phyloP scores from a whole-genome alignment of 2,113 vertebrate genomes.

The Nycticorax nycticorax region DNA sequence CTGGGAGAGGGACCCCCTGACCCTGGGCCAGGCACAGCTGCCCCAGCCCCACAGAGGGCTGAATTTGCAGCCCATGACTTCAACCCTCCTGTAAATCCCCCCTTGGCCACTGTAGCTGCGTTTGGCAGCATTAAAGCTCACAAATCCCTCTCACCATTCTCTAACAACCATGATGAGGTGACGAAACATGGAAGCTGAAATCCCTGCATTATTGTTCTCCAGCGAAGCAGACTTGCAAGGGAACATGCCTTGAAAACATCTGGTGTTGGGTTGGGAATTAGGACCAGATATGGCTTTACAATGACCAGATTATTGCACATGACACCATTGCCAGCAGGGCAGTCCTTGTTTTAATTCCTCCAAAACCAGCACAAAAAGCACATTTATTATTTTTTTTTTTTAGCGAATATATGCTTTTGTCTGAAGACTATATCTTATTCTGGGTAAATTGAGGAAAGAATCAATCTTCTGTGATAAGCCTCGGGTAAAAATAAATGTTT shows the following conservation, averaged over 20 bases:
- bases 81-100: background rate
- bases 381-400: background rate
- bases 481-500: background rate
- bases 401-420: background rate
- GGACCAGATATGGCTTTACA: constrained; percentile 53
- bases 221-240: background rate
- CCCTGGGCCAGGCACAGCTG: background rate
- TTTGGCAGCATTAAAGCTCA: constrained; percentile 21
- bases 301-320: constrained; percentile 28
- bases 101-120: background rate
- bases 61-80: background rate
- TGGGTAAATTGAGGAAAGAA: background rate
- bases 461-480: constrained; percentile 1
- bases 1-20: background rate
- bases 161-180: constrained; percentile 6
- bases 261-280: constrained; percentile 55
- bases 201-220: background rate
- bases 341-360: background rate
- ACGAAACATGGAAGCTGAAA: background rate
- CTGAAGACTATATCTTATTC: background rate
- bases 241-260: constrained; percentile 56
- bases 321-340: background rate
- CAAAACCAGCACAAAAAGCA: background rate
- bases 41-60: background rate
- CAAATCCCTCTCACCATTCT: background rate